These are phyloP conservation scores for Muscidifurax raptorellus DNA, from an alignment of 1,140 invertebrate genomes.

Conservation along the genomic window DNA sequence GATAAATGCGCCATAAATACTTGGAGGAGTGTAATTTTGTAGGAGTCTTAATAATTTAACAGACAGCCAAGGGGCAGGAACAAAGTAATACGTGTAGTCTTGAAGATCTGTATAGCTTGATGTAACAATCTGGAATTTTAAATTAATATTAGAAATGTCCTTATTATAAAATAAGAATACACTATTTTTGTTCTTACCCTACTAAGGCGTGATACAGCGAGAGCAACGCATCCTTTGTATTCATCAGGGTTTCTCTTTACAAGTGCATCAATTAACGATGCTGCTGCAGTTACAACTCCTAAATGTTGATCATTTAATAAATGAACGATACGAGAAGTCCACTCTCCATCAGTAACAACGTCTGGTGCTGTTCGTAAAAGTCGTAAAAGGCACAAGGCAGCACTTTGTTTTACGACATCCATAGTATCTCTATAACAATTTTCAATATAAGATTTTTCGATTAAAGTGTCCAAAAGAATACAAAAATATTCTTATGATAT, in stretches of 20 bases:
- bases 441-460: background rate
- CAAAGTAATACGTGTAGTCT: constrained; percentile 99
- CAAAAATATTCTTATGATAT: constrained; percentile 16
- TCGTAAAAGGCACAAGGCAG: constrained; percentile 95
- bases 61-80: constrained; percentile 99
- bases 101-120: constrained; percentile 98
- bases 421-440: constrained; percentile 91
- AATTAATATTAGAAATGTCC: constrained; percentile 4
- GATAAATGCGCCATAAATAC: constrained; percentile 71
- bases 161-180: constrained; percentile 15
- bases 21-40: constrained; percentile 98
- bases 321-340: constrained; percentile 99
- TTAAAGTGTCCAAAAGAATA: constrained; percentile 41
- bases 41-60: constrained; percentile 97
- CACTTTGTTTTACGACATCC: constrained; percentile 99
- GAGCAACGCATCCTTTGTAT: constrained; percentile 98
- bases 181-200: constrained; percentile 78
- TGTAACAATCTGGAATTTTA: constrained; percentile 88
- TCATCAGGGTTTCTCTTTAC: constrained; percentile 99
- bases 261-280: constrained; percentile 97
- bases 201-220: constrained; percentile 97
- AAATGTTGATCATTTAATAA: constrained; percentile 99
- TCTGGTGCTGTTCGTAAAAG: constrained; percentile 95
- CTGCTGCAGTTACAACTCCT: constrained; percentile 99
- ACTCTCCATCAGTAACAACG: constrained; percentile 97